Evolutionary conservation across 2,113 vertebrate species (phyloP), one percentile per base, ranked within the genome.

Genomic region (Rafetus swinhoei): DNA sequence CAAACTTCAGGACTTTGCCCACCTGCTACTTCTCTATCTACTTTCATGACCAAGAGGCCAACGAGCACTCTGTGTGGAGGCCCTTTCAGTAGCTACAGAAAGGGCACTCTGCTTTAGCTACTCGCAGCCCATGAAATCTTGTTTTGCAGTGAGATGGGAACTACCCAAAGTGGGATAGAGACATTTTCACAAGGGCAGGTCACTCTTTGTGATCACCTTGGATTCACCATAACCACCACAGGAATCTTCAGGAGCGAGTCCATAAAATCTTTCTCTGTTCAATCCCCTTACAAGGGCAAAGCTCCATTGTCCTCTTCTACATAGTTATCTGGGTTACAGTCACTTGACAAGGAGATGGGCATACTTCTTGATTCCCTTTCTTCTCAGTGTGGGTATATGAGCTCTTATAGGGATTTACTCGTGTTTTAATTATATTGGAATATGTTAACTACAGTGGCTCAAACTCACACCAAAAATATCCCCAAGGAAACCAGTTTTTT

Each of bases 381-480:
- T 76, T 16, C 55, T 74, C 9, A 6, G 2, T 29, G 4, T 57
- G 55, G 0, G 0, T 45, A 25, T n/a, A 62, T 62, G 55, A 39
- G 52, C 11, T 90, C 35, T 52, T 81, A 35, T 14, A 6, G 32
- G 25, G 39, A 4, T 15, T 39, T 45, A 4, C 29, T 24, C 45
- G 88, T 11, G 19, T 4, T 2, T 77, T n/a, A 56, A 4, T 45
- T 69, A 22, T 65, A 53, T n/a, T 9, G 2, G 15, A 4, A 4
- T 77, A 65, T 69, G 22, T 62, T 45, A 79, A 77, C 56, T 53
- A 32, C 62, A n/a, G 13, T 14, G 29, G 62, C 62, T 65, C 14
- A 32, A 32, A 65, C 29, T 14, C 62, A n/a, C 62, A 24, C 22
- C 22, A 21, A 24, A 72, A 82, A 4, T 59, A 19, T 35, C 9